phyloP scores from a whole-genome alignment of 2,888 invertebrate species.

The Augochlorella aurata region DNA sequence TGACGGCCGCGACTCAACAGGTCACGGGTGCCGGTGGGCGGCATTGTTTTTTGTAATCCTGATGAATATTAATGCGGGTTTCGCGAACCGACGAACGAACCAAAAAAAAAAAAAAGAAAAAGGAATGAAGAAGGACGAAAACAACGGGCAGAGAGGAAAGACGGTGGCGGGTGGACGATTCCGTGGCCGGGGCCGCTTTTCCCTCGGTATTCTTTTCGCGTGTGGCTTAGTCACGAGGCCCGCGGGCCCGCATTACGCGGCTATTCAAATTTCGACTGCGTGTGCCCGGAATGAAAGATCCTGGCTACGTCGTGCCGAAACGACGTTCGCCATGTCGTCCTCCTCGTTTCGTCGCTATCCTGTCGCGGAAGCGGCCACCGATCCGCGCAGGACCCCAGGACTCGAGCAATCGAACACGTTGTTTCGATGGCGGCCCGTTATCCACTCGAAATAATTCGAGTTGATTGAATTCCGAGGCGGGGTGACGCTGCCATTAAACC shows the following conservation, averaged over 20 bases:
- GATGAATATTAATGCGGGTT: constrained; percentile 79
- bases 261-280: constrained; percentile 78
- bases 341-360: constrained; percentile 21
- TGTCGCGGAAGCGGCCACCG: constrained; percentile 6
- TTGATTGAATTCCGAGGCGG: constrained; percentile 25
- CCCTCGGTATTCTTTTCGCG: constrained; percentile 80
- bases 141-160: constrained; percentile 7
- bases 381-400: not conserved
- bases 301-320: constrained; percentile 29
- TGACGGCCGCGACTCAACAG: constrained; percentile 76
- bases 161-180: constrained; percentile 9
- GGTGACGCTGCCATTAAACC: not conserved
- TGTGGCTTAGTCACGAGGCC: constrained; percentile 77
- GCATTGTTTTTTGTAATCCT: constrained; percentile 77
- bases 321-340: constrained; percentile 23
- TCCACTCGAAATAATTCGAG: constrained; percentile 16
- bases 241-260: constrained; percentile 76
- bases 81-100: constrained; percentile 39
- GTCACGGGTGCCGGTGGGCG: constrained; percentile 75
- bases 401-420: not conserved
- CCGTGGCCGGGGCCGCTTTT: constrained; percentile 18
- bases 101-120: not conserved
- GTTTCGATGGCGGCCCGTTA: not conserved
- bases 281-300: constrained; percentile 78
- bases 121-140: too few species aligned